Conservation (phyloP, 2,113 vertebrate species). For the Megaleporinus macrocephalus region DNA sequence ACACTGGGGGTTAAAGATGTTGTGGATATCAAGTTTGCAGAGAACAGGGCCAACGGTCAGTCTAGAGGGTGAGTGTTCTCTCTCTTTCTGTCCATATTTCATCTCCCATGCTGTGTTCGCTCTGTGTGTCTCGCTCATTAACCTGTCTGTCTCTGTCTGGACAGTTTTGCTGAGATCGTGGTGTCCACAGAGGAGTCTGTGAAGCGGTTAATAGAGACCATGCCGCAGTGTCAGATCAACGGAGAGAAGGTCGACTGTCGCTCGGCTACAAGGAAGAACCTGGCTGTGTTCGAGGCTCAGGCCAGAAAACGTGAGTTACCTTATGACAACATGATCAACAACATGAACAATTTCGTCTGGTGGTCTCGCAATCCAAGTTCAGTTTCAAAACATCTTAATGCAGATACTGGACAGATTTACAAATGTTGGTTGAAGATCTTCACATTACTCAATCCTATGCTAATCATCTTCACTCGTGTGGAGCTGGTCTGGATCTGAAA, state of each 20-base stretch:
- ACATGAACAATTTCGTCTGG: too few relatives aligned
- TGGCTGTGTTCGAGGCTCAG: slow-evolving; percentile 86
- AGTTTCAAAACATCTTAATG: too few relatives aligned
- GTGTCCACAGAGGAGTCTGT: slow-evolving; percentile 89
- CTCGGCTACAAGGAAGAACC: slow-evolving; percentile 87
- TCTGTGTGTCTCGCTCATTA: not conserved
- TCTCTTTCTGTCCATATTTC: too few relatives aligned
- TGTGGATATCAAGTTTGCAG: slow-evolving; percentile 90
- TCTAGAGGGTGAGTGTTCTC: slow-evolving; percentile 89
- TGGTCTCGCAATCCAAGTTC: too few relatives aligned
- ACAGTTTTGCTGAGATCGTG: slow-evolving; percentile 89
- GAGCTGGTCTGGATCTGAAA: too few relatives aligned
- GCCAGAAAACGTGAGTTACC: slow-evolving; percentile 90
- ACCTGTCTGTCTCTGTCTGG: not conserved
- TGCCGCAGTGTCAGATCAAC: slow-evolving; percentile 86
- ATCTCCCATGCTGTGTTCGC: not conserved
- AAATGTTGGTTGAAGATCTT: too few relatives aligned
- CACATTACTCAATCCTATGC: too few relatives aligned
- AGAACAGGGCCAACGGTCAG: slow-evolving; percentile 92
- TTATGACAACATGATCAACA: not conserved
- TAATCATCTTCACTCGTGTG: too few relatives aligned
- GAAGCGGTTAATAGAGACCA: slow-evolving; percentile 85
- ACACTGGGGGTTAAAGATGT: slow-evolving; percentile 88
- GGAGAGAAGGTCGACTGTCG: slow-evolving; percentile 91
- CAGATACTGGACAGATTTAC: too few relatives aligned